A percentile compares a stretch with the other conserved stretches of the same genome.
Conservation (phyloP, 2,888 invertebrate genomes). For the Plagodis pulveraria region DNA sequence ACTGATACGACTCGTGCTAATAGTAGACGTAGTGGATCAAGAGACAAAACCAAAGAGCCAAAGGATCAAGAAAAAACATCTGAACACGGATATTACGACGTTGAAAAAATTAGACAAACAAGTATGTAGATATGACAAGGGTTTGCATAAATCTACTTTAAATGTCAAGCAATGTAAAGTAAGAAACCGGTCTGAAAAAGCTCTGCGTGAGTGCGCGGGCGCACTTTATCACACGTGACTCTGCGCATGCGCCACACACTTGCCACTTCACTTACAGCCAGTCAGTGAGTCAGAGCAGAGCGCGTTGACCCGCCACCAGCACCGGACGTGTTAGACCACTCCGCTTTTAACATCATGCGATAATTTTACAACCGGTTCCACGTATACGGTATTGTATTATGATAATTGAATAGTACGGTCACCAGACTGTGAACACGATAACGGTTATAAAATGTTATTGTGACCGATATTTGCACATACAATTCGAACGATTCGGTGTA, state of each 20-base stretch:
- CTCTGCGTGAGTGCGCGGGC: conserved; percentile 1
- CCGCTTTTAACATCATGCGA: conserved; percentile 27
- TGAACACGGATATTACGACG: too few relatives aligned
- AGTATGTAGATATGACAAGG: neutral
- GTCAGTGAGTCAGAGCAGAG: conserved; percentile 52
- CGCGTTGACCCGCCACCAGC: conserved; percentile 67
- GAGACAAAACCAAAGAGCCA: too few relatives aligned
- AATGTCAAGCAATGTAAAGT: conserved; percentile 2
- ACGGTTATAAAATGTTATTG: conserved; percentile 41
- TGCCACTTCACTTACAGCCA: conserved; percentile 29
- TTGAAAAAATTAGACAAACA: neutral
- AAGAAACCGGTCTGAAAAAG: conserved; percentile 1
- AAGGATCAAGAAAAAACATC: too few relatives aligned
- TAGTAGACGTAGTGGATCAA: too few relatives aligned
- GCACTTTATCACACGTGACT: conserved; percentile 24
- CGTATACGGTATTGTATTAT: conserved; percentile 52
- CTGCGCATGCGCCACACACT: conserved; percentile 22
- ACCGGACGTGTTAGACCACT: conserved; percentile 51
- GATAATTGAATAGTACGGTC: conserved; percentile 51
- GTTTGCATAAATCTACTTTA: neutral
- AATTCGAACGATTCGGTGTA: conserved; percentile 8
- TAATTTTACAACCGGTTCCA: conserved; percentile 60
- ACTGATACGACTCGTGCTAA: too few relatives aligned
- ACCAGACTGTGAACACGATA: conserved; percentile 50
- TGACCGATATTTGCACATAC: conserved; percentile 38